Evolutionary conservation across 2,888 invertebrate species (phyloP).

Genomic region (Nephrotoma guestfalica): DNA sequence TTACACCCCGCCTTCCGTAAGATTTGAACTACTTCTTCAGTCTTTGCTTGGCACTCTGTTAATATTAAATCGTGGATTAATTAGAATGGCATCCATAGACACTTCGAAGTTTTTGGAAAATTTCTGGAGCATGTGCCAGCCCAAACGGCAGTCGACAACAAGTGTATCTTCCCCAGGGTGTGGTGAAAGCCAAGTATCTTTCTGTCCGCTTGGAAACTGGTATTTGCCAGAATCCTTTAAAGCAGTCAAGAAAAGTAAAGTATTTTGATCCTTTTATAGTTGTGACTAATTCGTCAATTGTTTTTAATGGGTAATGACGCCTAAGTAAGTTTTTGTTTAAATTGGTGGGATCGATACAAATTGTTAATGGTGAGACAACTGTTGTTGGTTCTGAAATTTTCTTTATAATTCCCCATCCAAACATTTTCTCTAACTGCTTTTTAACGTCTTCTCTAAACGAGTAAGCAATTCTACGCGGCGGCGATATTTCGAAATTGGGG

Average conservation of each 20-base stretch:
- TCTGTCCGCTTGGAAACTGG: slow-evolving; percentile 13
- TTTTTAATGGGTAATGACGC: slow-evolving; percentile 11
- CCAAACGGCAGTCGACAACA: too few species aligned
- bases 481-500: slow-evolving; percentile 10
- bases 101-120: too few species aligned
- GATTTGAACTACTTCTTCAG: too few species aligned
- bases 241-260: slow-evolving; percentile 6
- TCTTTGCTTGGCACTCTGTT: too few species aligned
- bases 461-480: slow-evolving; percentile 12
- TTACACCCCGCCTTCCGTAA: too few species aligned
- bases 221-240: slow-evolving; percentile 15
- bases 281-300: slow-evolving; percentile 11
- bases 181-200: slow-evolving; percentile 11
- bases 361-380: slow-evolving; percentile 12
- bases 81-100: too few species aligned
- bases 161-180: too few species aligned
- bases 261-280: slow-evolving; percentile 11
- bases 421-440: slow-evolving; percentile 11
- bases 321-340: slow-evolving; percentile 10
- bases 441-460: slow-evolving; percentile 13
- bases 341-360: slow-evolving; percentile 10
- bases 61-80: too few species aligned
- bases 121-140: too few species aligned
- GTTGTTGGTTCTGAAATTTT: slow-evolving; percentile 12
- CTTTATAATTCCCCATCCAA: slow-evolving; percentile 10